Evolutionary conservation across 2,797 vertebrate genomes (phyloP), one percentile per base, ranked within the genome.

Genomic region (Manis pentadactyla): DNA sequence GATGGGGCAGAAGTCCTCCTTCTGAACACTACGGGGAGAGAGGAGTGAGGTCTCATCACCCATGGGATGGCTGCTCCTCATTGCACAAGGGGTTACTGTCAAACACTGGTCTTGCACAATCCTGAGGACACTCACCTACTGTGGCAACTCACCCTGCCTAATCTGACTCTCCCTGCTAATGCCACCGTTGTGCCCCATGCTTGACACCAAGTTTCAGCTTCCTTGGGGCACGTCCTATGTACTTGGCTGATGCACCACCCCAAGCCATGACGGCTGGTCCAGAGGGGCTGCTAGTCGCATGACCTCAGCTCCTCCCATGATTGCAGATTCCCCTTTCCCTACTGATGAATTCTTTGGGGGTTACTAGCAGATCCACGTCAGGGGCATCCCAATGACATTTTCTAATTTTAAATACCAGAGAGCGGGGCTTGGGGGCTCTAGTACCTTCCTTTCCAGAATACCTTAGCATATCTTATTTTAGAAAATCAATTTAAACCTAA

Each of bases 71-170:
- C 46, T 55, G 46, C 37, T 57, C 59, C 55, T 29, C 46, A 53
- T 10, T 34, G 10, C 90, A 88, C 66, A 46, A n/a, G 55, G 66
- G 34, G 71, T 19, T 17, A 2, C 86, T 87, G 64, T 34, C 64
- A 81, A 84, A 59, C 21, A 69, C 29, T 0, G 27, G n/a, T 21
- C 64, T 39, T 34, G 21, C 71, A n/a, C 34, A 27, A 78, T 18
- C 69, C 85, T 87, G 3, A 42, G 90, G 2, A 42, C 5, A 0
- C 1, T 1, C 8, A 3, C 13, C n/a, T 1, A 1, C 13, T 7
- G 1, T 1, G 53, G 27, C 11, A 8, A 51, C 5, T 57, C 27
- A 10, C 18, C 15, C 6, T 63, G 29, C 14, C 49, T 42, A 37
- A 4, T 74, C 64, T 34, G 39, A 74, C 13, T 5, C 59, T 51